Percentiles rank a stretch among this genome's conserved stretches.
Conservation (phyloP, 2,113 vertebrate species). For the Murina feae region DNA sequence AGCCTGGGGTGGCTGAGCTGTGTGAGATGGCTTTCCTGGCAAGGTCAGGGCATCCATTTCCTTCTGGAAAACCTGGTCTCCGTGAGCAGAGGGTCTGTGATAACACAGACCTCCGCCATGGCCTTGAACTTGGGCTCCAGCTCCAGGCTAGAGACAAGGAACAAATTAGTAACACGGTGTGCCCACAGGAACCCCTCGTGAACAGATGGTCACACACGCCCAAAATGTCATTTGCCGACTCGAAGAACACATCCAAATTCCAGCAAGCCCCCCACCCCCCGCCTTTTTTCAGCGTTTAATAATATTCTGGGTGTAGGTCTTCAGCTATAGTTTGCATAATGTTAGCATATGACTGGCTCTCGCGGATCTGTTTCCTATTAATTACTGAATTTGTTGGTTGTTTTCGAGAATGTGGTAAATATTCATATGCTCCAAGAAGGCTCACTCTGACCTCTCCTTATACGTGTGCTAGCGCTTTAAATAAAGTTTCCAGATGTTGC, state of each 20-base stretch:
- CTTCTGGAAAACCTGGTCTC: neutral
- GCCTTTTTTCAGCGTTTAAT: neutral
- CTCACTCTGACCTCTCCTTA: neutral
- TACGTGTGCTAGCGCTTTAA: neutral
- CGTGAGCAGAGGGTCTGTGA: neutral
- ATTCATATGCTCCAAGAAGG: constrained; percentile 53
- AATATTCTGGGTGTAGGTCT: constrained; percentile 52
- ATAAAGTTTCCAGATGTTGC: constrained; percentile 9
- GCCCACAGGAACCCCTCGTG: neutral
- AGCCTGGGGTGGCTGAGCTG: neutral
- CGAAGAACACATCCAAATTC: constrained; percentile 23
- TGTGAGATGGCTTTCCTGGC: neutral
- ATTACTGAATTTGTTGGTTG: constrained; percentile 42
- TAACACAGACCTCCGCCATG: neutral
- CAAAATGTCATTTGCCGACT: neutral
- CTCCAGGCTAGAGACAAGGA: neutral
- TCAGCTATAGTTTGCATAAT: constrained; percentile 55
- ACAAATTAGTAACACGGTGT: neutral
- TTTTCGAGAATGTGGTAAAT: constrained; percentile 52
- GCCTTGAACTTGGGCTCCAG: neutral
- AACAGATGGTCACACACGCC: neutral
- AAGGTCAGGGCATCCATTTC: neutral
- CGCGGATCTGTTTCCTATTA: constrained; percentile 63
- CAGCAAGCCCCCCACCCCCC: neutral
- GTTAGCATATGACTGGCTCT: constrained; percentile 44